A percentile compares a stretch with the other conserved stretches of the same genome.
These are phyloP conservation scores for Euphydryas editha DNA, from an alignment of 2,888 invertebrate species.

Conservation along the genomic window DNA sequence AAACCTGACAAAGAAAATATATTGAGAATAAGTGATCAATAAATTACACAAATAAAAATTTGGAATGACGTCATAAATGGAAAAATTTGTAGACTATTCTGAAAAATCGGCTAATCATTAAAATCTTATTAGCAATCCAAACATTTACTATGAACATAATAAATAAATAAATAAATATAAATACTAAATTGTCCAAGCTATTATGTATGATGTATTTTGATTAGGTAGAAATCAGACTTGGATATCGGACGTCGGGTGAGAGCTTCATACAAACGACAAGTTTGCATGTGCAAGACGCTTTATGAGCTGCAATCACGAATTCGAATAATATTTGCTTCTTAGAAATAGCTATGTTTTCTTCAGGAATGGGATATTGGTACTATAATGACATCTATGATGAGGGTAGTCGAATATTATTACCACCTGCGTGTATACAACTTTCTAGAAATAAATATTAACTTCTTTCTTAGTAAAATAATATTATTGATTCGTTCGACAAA, in stretches of 20 bases:
- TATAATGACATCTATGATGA: background rate
- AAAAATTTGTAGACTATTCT: too few species aligned
- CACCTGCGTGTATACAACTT: background rate
- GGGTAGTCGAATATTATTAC: background rate
- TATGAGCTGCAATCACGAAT: conserved; percentile 30
- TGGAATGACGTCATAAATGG: too few species aligned
- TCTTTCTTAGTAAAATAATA: background rate
- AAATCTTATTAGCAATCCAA: too few species aligned
- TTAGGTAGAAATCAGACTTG: conserved; percentile 1
- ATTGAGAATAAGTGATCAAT: too few species aligned
- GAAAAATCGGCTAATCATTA: too few species aligned
- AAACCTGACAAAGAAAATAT: too few species aligned
- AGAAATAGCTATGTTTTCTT: conserved; percentile 17
- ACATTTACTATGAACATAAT: too few species aligned
- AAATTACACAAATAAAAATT: too few species aligned
- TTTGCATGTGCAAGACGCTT: conserved; percentile 41
- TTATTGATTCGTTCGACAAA: background rate
- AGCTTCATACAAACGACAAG: conserved; percentile 25
- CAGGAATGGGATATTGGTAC: conserved; percentile 1
- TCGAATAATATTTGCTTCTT: conserved; percentile 20
- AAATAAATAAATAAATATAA: too few species aligned
- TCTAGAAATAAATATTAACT: background rate
- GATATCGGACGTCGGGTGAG: conserved; percentile 6
- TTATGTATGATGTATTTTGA: background rate
- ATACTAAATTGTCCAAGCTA: too few species aligned